Base-by-base conservation (phyloP, 1,140 invertebrate species). In the Sinonovacula constricta region DNA sequence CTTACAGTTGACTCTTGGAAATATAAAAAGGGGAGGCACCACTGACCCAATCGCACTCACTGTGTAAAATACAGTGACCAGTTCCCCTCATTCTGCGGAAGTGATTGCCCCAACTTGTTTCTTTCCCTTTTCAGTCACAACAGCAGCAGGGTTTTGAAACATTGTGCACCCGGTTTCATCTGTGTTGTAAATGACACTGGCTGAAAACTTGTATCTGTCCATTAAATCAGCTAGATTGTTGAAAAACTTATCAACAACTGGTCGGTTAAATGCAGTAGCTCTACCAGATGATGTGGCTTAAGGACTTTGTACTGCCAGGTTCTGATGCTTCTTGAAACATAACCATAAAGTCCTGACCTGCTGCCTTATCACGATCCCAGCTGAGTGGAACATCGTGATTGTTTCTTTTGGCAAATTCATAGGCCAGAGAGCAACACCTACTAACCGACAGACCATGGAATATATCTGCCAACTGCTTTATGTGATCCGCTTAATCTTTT, bases 161-260 rank as follows among this genome's bases (percentile, higher is more conserved):
- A 90, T 92, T 33, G 90, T 91, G 56, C 91, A 81, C 14, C 92
- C 92, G 5, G 90, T 92, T 83, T 92, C 92, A 82, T 93, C 92
- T 15, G 89, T 85, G 86, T 92, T 93, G n/a, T n/a, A n/a, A n/a
- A n/a, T n/a, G 68, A 83, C n/a, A n/a, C n/a, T n/a, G n/a, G n/a
- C n/a, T n/a, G n/a, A n/a, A n/a, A n/a, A n/a, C n/a, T n/a, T n/a
- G 74, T 89, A 83, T 57, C 87, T 77, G 54, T 87, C 79, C 83
- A 91, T 69, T 10, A 87, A 84, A 59, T 77, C 56, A 77, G 83
- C 39, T 15, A 84, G 39, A 51, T 72, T 78, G 62, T 83, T 63
- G 72, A 81, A n/a, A n/a, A n/a, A n/a, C n/a, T n/a, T n/a, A n/a
- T n/a, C n/a, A n/a, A n/a, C n/a, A n/a, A n/a, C n/a, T 24, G 30